Percentiles rank a stretch among this genome's conserved stretches.
Evolutionary conservation across 1,140 invertebrate species (phyloP).

Genomic region (Mesaphorura yosii): DNA sequence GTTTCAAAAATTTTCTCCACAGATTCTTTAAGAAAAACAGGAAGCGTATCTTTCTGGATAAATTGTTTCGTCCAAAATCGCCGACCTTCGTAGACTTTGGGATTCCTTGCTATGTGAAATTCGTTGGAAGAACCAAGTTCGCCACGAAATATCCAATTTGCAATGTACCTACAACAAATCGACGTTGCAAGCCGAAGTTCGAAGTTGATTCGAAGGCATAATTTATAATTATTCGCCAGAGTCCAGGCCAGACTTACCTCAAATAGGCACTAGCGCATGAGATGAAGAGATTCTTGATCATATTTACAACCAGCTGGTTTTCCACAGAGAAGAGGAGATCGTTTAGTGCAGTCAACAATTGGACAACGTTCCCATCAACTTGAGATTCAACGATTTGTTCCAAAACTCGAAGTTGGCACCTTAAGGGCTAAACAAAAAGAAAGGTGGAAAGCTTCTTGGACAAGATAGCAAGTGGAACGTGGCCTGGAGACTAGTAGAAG

Average conservation of each 20-base stretch:
- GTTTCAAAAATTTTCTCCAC: slow-evolving; percentile 23
- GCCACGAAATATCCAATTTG: slow-evolving; percentile 28
- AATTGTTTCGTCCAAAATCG: slow-evolving; percentile 28
- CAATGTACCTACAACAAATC: slow-evolving; percentile 22
- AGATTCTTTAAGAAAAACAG: slow-evolving; percentile 16
- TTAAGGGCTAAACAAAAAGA: slow-evolving; percentile 16
- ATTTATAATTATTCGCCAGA: neutral
- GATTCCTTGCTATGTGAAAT: slow-evolving; percentile 22
- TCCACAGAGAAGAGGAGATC: slow-evolving; percentile 10
- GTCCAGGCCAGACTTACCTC: slow-evolving; percentile 3
- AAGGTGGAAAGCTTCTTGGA: neutral
- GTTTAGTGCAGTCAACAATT: slow-evolving; percentile 16
- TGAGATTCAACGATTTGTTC: slow-evolving; percentile 6
- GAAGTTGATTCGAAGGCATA: too few species aligned
- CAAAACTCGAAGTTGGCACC: slow-evolving; percentile 17
- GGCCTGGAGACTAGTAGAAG: too few species aligned
- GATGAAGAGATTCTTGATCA: slow-evolving; percentile 19
- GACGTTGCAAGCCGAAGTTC: neutral
- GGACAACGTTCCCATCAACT: neutral
- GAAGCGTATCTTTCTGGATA: slow-evolving; percentile 15
- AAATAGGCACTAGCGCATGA: slow-evolving; percentile 16
- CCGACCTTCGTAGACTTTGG: slow-evolving; percentile 9
- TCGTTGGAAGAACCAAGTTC: slow-evolving; percentile 9
- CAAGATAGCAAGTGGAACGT: neutral
- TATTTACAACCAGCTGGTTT: slow-evolving; percentile 11